Evolutionary conservation across 2,113 vertebrate species (phyloP), one percentile per base, ranked within the genome.

Genomic region (Ploceus nigricollis): DNA sequence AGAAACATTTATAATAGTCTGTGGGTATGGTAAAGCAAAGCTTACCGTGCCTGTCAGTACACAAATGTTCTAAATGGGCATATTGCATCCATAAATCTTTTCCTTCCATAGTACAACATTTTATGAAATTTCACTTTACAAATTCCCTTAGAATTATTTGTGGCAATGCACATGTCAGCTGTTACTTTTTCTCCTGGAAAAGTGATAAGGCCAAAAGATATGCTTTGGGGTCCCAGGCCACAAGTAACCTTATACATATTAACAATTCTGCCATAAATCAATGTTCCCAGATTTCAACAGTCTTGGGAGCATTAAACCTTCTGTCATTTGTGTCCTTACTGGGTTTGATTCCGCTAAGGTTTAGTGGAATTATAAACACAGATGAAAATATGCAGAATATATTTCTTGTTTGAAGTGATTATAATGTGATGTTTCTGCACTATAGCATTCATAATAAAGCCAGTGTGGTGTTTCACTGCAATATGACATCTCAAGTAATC

Each of bases 401-500:
- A 97, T 96, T 97, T 97, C 97, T 97, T 97, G 93, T 97, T 97
- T 98, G 97, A 98, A 98, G 96, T 95, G 96, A 98, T 97, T 97
- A 97, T 97, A 97, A 97, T 95, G 95, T 95, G 97, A 95, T 96
- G 93, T 96, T 98, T 98, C 96, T 97, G 94, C 93, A 95, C 84
- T 94, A 94, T 94, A 97, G 96, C 94, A 95, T 97, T 97, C 94
- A 93, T 97, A 97, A 97, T 96, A 98, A 97, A 98, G 96, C 48
- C 65, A 97, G 96, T 2, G 47, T 88, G 96, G 94, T 97, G 93
- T 96, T 97, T 97, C 77, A 6, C 84, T 90, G 91, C 89, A 92
- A 80, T 96, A 95, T 96, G 97, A 97, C 97, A 97, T 97, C 96
- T 89, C 85, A 84, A 39, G 48, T 98, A 97, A 98, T 98, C 98